A percentile compares a stretch with the other conserved stretches of the same genome.
Conservation (phyloP, 2,113 vertebrate genomes). For the Nipponia nippon region DNA sequence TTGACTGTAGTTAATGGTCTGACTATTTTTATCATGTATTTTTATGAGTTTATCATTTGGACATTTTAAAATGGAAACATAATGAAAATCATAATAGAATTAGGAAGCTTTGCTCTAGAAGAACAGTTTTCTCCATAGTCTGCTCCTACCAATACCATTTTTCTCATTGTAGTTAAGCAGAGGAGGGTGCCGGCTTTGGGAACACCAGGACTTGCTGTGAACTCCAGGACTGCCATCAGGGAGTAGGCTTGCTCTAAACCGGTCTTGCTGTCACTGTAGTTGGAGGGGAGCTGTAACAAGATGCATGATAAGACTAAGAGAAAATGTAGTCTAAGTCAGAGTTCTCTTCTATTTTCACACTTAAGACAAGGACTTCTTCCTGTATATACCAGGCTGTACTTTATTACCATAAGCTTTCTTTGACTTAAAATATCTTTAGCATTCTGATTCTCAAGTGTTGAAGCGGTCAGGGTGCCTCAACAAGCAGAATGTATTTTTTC, state of each 20-base stretch:
- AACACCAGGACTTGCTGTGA: neutral
- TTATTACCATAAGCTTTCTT: neutral
- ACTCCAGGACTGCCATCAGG: neutral
- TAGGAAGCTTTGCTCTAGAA: slow-evolving; percentile 54
- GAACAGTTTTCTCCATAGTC: neutral
- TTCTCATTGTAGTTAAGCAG: neutral
- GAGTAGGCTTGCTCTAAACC: neutral
- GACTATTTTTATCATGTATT: slow-evolving; percentile 54
- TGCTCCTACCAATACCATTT: neutral
- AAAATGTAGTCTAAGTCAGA: neutral
- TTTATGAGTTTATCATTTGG: slow-evolving; percentile 55
- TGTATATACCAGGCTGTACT: neutral
- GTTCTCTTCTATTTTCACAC: neutral
- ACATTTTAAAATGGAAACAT: slow-evolving; percentile 61
- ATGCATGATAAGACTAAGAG: neutral
- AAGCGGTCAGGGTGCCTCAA: slow-evolving; percentile 13
- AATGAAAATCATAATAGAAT: slow-evolving; percentile 47
- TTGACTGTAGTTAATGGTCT: slow-evolving; percentile 45
- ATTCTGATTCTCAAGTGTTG: neutral
- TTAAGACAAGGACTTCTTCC: neutral
- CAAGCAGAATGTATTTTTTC: slow-evolving; percentile 1
- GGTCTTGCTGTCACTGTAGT: neutral
- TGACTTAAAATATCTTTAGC: neutral
- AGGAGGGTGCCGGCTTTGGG: neutral
- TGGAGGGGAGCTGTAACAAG: neutral